Conservation (phyloP, 2,113 vertebrate genomes). For the Rhipidura dahli region DNA sequence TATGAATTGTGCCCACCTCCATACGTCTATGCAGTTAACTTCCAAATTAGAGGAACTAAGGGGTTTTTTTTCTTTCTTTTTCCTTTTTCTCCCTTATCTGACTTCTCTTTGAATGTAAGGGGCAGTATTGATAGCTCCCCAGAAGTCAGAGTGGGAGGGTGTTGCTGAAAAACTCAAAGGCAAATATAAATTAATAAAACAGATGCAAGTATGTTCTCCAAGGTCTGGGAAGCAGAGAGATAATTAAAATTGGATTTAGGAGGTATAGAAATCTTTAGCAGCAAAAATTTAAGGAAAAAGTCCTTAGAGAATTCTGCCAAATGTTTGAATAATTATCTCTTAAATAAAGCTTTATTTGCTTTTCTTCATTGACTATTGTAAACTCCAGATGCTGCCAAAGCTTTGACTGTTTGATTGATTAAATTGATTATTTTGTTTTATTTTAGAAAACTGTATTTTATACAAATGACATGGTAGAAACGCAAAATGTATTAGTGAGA, state of each 20-base stretch:
- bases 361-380: background rate
- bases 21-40: background rate
- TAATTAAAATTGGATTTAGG: constrained; percentile 32
- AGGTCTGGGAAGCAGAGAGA: background rate
- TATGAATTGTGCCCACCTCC: background rate
- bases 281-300: background rate
- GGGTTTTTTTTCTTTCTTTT: background rate
- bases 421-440: background rate
- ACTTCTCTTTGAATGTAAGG: background rate
- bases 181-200: background rate
- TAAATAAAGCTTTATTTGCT: background rate
- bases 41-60: background rate
- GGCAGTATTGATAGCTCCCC: background rate
- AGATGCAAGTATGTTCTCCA: background rate
- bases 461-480: background rate
- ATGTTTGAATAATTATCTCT: background rate
- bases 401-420: background rate
- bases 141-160: background rate
- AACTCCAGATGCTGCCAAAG: background rate
- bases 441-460: background rate
- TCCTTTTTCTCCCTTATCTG: background rate
- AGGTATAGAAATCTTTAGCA: background rate
- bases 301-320: background rate
- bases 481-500: background rate
- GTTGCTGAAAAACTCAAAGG: background rate